Conservation (phyloP, 2,888 invertebrate species). For the Microctonus aethiopoides region DNA sequence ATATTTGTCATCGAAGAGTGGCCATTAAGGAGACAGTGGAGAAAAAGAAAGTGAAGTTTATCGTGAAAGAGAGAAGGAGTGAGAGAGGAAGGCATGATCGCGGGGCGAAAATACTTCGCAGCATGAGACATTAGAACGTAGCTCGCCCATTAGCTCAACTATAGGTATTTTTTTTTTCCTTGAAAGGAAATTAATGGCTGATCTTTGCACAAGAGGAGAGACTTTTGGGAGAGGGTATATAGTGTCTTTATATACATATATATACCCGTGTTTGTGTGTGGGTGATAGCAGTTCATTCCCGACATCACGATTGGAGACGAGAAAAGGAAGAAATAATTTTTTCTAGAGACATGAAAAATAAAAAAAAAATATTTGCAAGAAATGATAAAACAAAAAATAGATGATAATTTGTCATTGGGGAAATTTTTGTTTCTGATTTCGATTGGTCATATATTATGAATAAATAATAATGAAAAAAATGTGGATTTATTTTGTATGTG, state of each 20-base stretch:
- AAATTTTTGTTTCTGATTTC: background rate
- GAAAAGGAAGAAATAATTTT: background rate
- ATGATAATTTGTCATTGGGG: background rate
- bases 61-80: no score
- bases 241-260: background rate
- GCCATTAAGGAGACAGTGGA: conserved; percentile 63
- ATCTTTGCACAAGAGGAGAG: conserved; percentile 48
- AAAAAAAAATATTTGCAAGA: background rate
- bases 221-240: background rate
- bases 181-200: conserved; percentile 64
- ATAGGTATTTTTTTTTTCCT: conserved; percentile 56
- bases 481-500: background rate
- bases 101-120: conserved; percentile 52
- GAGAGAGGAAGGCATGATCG: background rate
- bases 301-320: background rate
- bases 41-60: no score
- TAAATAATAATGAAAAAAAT: background rate
- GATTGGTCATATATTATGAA: background rate
- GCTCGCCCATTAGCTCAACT: conserved; percentile 62
- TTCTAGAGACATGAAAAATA: background rate
- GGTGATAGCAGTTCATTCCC: background rate
- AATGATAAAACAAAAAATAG: background rate
- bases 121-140: conserved; percentile 66
- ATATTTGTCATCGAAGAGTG: conserved; percentile 68
- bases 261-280: background rate